A percentile compares a stretch with the other conserved stretches of the same genome.
Conservation (phyloP, 2,113 vertebrate species). For the Phaethon lepturus region DNA sequence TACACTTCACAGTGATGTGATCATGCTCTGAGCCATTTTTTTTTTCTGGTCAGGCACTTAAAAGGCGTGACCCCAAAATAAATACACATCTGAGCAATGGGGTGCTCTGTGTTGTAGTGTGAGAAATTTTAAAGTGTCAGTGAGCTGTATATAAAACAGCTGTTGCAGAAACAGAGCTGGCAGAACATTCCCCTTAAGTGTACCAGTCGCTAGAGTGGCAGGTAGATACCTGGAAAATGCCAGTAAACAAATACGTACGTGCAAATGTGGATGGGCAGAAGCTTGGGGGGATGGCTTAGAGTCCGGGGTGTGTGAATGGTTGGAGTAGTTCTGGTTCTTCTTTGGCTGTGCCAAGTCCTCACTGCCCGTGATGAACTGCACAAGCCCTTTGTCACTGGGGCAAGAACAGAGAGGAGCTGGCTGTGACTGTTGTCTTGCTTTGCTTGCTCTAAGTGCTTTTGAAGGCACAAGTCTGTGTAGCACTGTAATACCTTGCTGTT, state of each 20-base stretch:
- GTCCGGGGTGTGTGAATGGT: rapidly evolving
- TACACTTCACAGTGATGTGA: background rate
- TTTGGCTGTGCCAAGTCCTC: background rate
- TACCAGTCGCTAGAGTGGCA: background rate
- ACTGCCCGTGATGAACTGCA: background rate
- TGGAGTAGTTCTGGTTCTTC: background rate
- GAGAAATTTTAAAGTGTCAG: background rate
- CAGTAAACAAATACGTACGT: rapidly evolving
- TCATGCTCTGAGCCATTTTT: background rate
- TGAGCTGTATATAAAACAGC: background rate
- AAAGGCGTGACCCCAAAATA: background rate
- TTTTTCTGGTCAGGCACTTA: background rate
- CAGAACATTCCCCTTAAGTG: background rate
- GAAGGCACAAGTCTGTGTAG: background rate
- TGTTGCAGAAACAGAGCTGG: background rate
- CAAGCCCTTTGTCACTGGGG: background rate
- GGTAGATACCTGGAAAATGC: background rate
- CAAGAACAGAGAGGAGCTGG: background rate
- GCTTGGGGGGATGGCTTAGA: background rate
- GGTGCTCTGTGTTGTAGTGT: background rate
- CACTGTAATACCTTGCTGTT: too few species aligned
- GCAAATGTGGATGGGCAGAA: background rate
- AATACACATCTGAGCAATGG: background rate
- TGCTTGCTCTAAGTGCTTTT: background rate
- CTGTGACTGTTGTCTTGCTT: background rate